Percentiles rank a stretch among this genome's conserved stretches.
Evolutionary conservation across 2,797 vertebrate genomes (phyloP).

Genomic region (Urophycis tenuis): DNA sequence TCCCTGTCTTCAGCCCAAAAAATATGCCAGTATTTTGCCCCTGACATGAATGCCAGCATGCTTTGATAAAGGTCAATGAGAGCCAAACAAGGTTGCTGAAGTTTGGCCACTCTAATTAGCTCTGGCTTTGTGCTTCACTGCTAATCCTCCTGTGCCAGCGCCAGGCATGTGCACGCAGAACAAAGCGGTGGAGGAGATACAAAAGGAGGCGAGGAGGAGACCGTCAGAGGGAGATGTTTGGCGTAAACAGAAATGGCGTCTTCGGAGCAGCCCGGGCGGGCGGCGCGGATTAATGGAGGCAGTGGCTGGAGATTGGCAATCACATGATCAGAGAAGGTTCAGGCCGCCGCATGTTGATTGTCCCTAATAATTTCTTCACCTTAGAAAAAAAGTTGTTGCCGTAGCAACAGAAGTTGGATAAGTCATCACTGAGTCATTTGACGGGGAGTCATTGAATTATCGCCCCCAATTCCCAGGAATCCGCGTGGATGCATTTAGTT

Average conservation of each 20-base stretch:
- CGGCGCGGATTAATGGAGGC: background rate
- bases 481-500: background rate
- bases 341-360: background rate
- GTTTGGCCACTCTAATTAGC: slow-evolving; percentile 71
- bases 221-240: background rate
- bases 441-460: background rate
- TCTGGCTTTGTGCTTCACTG: slow-evolving; percentile 50
- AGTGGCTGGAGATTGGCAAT: background rate
- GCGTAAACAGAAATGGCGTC: background rate
- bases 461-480: background rate
- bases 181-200: slow-evolving; percentile 45
- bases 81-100: slow-evolving; percentile 63
- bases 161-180: slow-evolving; percentile 43
- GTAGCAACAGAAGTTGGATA: background rate
- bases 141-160: slow-evolving; percentile 52
- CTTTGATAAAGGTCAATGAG: slow-evolving; percentile 73
- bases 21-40: slow-evolving; percentile 57
- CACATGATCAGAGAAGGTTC: background rate
- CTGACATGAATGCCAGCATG: slow-evolving; percentile 62
- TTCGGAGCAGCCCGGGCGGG: background rate
- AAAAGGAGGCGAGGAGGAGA: slow-evolving; percentile 31
- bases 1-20: slow-evolving; percentile 17
- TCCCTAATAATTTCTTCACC: background rate
- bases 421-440: background rate
- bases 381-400: background rate